phyloP scores from a whole-genome alignment of 2,888 invertebrate species.

The Ptilodon capucinus region DNA sequence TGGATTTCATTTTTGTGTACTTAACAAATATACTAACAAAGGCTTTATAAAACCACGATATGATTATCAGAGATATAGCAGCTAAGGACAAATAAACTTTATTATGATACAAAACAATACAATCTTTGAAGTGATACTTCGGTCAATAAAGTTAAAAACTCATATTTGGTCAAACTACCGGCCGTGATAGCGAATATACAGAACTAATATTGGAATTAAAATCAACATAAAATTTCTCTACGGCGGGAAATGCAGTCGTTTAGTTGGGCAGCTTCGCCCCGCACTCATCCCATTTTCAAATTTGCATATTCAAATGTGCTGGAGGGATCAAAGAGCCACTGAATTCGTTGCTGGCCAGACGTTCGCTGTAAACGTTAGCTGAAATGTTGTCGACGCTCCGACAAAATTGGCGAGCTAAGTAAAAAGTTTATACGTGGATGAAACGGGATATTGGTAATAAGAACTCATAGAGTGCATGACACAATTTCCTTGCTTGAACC shows the following conservation, averaged over 20 bases:
- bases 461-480: neutral
- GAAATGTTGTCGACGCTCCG: slow-evolving; percentile 8
- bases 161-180: slow-evolving; percentile 12
- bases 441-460: slow-evolving; percentile 3
- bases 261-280: slow-evolving; percentile 26
- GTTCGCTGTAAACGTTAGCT: slow-evolving; percentile 21
- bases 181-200: slow-evolving; percentile 3
- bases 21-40: no score
- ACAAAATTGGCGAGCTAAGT: slow-evolving; percentile 9
- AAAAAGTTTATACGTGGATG: slow-evolving; percentile 15
- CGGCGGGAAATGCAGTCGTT: slow-evolving; percentile 13
- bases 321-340: slow-evolving; percentile 54
- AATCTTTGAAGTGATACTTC: no score
- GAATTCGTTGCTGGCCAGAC: slow-evolving; percentile 34
- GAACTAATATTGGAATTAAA: slow-evolving; percentile 29
- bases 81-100: no score
- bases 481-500: neutral
- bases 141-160: slow-evolving; percentile 17
- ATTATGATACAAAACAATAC: no score
- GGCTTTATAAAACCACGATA: no score
- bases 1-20: no score
- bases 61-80: no score
- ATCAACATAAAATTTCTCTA: slow-evolving; percentile 27
- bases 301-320: slow-evolving; percentile 64
- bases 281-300: slow-evolving; percentile 31